Evolutionary conservation across 2,888 invertebrate species (phyloP), one percentile per base, ranked within the genome.

Genomic region (Cephus runcator): DNA sequence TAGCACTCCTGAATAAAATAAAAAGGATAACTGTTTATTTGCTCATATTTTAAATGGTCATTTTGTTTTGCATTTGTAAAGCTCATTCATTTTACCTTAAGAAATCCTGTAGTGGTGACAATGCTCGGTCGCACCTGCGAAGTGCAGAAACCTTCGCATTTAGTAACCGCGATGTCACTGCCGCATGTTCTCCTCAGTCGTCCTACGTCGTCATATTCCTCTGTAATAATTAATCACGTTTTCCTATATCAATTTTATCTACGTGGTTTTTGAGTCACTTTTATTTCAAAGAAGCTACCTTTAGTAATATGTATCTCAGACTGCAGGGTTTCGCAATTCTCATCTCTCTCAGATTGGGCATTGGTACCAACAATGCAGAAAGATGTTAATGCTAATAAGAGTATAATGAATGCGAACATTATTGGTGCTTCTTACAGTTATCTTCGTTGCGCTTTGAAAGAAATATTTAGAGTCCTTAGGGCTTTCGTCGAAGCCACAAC

Each of bases 81-180:
- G 12, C 12, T 33, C n/a, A 73, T 73, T 34, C 15, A 30, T 35
- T 34, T 79, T 92, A 96, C 96, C 94, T 98, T 98, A 81, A 96
- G 93, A 92, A 98, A 98, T 85, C 98, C 98, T 71, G 97, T 97
- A 6, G 96, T 94, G 30, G 97, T 96, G 79, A 96, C 95, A 68
- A 98, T 97, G 75, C 97, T 97, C 2, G 98, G 98, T 88, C 97
- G 97, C 75, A 98, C 97, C 92, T 97, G 97, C 83, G 98, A 98
- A 84, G 94, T 96, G 90, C 98, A 98, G 83, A 96, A 95, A 34
- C 98, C 98, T 91, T 98, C 98, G 89, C 98, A 98, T 93, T 98
- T 98, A 89, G 97, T 98, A 0, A 98, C 97, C 23, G 94, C 95
- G 73, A 98, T 94, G 92, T 97, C 97, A 0, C 97, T 97, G 89